Base-by-base conservation (phyloP, 2,113 vertebrate genomes). In the Pogona vitticeps region DNA sequence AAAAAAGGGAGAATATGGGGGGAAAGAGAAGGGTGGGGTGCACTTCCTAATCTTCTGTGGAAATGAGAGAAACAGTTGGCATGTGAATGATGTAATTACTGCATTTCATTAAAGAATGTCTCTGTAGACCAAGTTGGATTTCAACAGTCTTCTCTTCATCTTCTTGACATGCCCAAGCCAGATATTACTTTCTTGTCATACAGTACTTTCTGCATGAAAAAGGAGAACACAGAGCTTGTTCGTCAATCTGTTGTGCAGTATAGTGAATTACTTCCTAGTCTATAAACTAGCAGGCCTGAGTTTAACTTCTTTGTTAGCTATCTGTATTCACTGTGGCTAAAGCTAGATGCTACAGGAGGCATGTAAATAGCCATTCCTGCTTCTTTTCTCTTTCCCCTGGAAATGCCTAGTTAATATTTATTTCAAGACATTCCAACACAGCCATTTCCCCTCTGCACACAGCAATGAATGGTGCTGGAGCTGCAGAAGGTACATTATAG, bases 101-200 rank as follows among this genome's bases (percentile, higher is more conserved):
- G 1, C 28, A 91, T 88, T 88, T 18, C 38, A 1, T 15, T 18
- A 3, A 17, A 75, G 21, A 31, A 85, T 15, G 56, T 79, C 18
- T 61, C 15, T 61, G 58, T 83, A 40, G 52, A 90, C 68, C 13
- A 17, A 8, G 42, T 0, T 33, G 26, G 14, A n/a, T 76, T 14
- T 2, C 79, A 76, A 61, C 77, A 80, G 36, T 88, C 87, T 87
- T 88, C 26, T 46, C 17, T 68, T 61, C 21, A 38, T 10, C 58
- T 63, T 40, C 59, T 80, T 38, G 23, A 15, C 12, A 26, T 59
- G 46, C 7, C 33, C 21, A 2, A 78, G 6, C 17, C 36, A 52
- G 42, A 9, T 61, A 14, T 46, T n/a, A 33, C 17, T 52, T 3
- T 6, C 33, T 31, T 23, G 3, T 65, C 59, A 65, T 65, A 65